phyloP scores from a whole-genome alignment of 2,888 invertebrate genomes.

The Acleris literana region DNA sequence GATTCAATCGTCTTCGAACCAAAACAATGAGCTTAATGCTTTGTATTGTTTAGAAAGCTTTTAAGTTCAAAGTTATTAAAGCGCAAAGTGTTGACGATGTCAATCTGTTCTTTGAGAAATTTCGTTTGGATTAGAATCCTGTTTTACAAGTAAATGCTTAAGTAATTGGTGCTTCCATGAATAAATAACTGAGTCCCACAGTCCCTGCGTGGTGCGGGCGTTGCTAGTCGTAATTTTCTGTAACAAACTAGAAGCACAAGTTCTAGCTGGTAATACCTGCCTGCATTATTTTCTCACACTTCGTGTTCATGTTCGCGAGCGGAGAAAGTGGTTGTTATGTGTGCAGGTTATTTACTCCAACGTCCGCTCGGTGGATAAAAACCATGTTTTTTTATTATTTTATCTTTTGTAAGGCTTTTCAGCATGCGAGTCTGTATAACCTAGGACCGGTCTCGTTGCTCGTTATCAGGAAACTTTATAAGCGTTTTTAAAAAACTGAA shows the following conservation, averaged over 20 bases:
- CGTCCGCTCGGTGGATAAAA: conserved; percentile 19
- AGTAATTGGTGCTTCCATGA: conserved; percentile 4
- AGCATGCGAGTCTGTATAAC: conserved; percentile 40
- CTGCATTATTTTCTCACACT: conserved; percentile 24
- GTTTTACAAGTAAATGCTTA: conserved; percentile 5
- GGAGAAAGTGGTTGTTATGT: conserved; percentile 19
- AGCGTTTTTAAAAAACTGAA: conserved; percentile 56
- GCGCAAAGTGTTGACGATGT: not conserved
- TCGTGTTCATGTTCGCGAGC: conserved; percentile 21
- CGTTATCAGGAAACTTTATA: conserved; percentile 49
- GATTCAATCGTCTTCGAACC: conserved; percentile 22
- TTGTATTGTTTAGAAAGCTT: conserved; percentile 15
- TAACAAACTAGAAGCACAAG: conserved; percentile 24
- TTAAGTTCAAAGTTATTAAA: conserved; percentile 14
- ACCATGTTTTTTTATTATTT: conserved; percentile 23
- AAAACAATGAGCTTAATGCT: conserved; percentile 21
- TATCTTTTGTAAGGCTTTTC: conserved; percentile 16
- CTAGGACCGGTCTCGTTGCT: conserved; percentile 50
- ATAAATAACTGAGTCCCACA: conserved; percentile 11
- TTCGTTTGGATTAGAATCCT: not conserved
- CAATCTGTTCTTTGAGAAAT: conserved; percentile 7
- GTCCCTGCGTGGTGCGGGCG: conserved; percentile 1
- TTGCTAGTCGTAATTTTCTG: conserved; percentile 23
- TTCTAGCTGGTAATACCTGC: conserved; percentile 19
- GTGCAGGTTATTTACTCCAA: conserved; percentile 26